Conservation (phyloP, 2,797 vertebrate genomes). For the Spatula versicolor region DNA sequence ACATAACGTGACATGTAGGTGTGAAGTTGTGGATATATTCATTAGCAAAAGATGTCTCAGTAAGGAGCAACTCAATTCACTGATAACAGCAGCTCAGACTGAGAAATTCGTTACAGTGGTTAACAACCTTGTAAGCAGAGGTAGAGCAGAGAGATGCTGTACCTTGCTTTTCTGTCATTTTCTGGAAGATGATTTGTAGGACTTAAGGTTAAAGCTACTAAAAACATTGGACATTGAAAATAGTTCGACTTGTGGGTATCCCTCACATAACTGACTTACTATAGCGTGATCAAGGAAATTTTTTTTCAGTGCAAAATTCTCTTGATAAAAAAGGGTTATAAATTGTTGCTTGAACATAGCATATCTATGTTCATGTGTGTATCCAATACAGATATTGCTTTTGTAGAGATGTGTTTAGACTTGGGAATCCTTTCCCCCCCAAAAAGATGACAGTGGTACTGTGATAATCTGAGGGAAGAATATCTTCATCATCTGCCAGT, state of each 20-base stretch:
- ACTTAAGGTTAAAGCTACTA: not conserved
- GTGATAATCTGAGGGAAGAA: not conserved
- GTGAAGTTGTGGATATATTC: not conserved
- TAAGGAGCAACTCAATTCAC: not conserved
- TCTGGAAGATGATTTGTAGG: not conserved
- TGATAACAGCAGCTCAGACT: not conserved
- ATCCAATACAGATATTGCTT: not conserved
- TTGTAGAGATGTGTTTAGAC: not conserved
- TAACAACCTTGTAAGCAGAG: not conserved
- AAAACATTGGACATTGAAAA: not conserved
- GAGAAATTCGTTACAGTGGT: not conserved
- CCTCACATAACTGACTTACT: not conserved
- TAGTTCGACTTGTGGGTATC: not conserved
- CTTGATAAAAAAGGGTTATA: not conserved
- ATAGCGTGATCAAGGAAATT: not conserved
- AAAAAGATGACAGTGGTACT: not conserved
- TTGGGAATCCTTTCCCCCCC: not conserved
- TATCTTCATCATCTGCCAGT: not conserved
- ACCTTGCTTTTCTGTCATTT: not conserved
- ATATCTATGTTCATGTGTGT: too few relatives aligned
- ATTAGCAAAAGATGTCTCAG: not conserved
- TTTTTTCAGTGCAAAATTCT: not conserved
- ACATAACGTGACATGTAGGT: not conserved
- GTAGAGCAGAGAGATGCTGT: not conserved
- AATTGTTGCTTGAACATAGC: not conserved